A percentile compares a stretch with the other conserved stretches of the same genome.
Evolutionary conservation across 2,113 vertebrate genomes (phyloP).

Genomic region (Bungarus multicinctus): DNA sequence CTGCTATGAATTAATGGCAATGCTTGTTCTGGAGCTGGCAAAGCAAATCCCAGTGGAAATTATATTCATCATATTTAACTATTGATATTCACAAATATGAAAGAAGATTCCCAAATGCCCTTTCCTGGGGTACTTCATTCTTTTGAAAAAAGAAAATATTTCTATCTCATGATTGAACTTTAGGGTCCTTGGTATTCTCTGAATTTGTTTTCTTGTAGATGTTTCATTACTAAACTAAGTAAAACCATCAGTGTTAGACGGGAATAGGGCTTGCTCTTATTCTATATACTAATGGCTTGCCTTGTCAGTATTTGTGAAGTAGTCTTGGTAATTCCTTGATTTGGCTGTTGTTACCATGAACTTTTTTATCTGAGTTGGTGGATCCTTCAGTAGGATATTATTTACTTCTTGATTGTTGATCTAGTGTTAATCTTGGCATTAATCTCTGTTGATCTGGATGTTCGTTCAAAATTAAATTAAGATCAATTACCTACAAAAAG

Average conservation of each 20-base stretch:
- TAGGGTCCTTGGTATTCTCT: neutral
- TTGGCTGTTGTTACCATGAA: neutral
- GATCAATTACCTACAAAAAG: constrained; percentile 40
- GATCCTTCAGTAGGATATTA: neutral
- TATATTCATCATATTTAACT: neutral
- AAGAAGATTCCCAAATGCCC: neutral
- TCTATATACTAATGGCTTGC: neutral
- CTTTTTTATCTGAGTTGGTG: neutral
- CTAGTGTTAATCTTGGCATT: neutral
- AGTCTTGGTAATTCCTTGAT: neutral
- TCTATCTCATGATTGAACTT: neutral
- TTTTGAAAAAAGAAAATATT: neutral
- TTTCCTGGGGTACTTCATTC: neutral
- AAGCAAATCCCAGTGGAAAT: neutral
- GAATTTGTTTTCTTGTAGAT: neutral
- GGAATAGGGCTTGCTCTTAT: neutral
- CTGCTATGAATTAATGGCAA: neutral
- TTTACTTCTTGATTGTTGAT: neutral
- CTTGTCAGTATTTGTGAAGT: neutral
- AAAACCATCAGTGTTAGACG: neutral
- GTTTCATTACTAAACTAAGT: neutral
- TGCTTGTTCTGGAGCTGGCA: neutral
- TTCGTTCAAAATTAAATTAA: constrained; percentile 23
- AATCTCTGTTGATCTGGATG: neutral
- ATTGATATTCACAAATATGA: neutral